These are phyloP conservation scores for Toxotes jaculatrix DNA, from an alignment of 2,113 vertebrate species.

Conservation along the genomic window DNA sequence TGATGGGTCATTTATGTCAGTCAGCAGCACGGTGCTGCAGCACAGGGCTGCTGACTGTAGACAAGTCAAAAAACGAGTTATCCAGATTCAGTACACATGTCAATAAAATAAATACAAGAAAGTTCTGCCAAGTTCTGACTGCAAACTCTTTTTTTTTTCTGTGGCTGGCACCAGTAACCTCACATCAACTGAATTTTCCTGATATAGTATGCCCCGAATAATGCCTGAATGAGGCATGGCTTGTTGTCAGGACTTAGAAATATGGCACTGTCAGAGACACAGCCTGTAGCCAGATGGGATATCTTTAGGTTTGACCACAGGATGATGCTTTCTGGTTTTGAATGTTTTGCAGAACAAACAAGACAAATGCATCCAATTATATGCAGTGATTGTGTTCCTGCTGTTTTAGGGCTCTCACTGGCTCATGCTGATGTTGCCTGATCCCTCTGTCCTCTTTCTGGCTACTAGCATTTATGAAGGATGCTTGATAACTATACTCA, in stretches of 20 bases:
- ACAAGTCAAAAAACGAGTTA: conserved; percentile 5
- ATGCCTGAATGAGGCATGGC: not conserved
- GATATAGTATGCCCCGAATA: not conserved
- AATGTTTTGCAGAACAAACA: not conserved
- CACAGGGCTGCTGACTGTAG: conserved; percentile 6
- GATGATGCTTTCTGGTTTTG: not conserved
- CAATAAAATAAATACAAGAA: conserved; percentile 5
- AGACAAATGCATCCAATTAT: not conserved
- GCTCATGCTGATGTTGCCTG: not conserved
- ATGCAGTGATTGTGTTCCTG: not conserved
- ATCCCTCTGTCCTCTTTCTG: not conserved
- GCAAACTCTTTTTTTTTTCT: not conserved
- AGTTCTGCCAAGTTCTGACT: not conserved
- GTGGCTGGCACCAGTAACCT: not conserved
- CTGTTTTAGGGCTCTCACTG: not conserved
- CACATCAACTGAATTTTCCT: not conserved
- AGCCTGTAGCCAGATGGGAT: conserved; percentile 1
- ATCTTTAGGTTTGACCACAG: not conserved
- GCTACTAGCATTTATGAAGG: not conserved
- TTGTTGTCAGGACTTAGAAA: not conserved
- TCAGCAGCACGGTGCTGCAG: conserved; percentile 11
- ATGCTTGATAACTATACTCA: not conserved
- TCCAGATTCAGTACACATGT: not conserved
- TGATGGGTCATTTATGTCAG: conserved; percentile 49
- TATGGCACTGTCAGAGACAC: not conserved